Conservation (phyloP, 2,113 vertebrate genomes). For the Puntigrus tetrazona region DNA sequence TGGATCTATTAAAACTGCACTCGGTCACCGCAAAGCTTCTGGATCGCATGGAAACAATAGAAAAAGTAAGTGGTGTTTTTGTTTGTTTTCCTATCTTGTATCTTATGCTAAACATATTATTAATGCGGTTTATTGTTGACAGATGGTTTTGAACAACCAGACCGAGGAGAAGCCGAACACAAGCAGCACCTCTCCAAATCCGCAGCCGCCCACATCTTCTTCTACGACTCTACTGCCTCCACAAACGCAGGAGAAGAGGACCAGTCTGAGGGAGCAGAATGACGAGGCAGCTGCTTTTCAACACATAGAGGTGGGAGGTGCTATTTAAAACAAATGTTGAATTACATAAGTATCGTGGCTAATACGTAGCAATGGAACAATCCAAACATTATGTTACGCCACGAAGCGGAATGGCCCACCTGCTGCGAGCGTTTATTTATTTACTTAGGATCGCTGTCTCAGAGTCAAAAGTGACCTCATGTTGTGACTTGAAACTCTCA, state of each 20-base stretch:
- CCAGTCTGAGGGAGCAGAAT: conserved; percentile 69
- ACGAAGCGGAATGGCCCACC: background rate
- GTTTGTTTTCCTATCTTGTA: background rate
- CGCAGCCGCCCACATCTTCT: conserved; percentile 51
- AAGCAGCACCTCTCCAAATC: conserved; percentile 56
- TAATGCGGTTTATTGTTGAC: background rate
- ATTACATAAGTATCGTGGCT: background rate
- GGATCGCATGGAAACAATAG: conserved; percentile 85
- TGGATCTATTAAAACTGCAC: conserved; percentile 93
- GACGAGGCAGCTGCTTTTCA: conserved; percentile 77
- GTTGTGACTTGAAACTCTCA: conserved; percentile 7
- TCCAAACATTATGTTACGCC: conserved; percentile 18
- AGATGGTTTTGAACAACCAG: conserved; percentile 80
- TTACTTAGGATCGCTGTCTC: background rate
- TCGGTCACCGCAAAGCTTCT: conserved; percentile 86
- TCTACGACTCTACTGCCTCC: background rate
- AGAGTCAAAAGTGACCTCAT: conserved; percentile 16
- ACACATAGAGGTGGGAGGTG: conserved; percentile 72
- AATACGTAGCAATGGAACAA: conserved; percentile 9
- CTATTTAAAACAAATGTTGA: background rate
- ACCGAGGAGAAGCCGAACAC: conserved; percentile 63
- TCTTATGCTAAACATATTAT: background rate
- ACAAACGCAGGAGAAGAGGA: conserved; percentile 54
- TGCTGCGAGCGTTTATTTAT: background rate
- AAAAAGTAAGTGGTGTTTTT: conserved; percentile 80